Conservation (phyloP, 2,797 vertebrate species). For the Alosa sapidissima region DNA sequence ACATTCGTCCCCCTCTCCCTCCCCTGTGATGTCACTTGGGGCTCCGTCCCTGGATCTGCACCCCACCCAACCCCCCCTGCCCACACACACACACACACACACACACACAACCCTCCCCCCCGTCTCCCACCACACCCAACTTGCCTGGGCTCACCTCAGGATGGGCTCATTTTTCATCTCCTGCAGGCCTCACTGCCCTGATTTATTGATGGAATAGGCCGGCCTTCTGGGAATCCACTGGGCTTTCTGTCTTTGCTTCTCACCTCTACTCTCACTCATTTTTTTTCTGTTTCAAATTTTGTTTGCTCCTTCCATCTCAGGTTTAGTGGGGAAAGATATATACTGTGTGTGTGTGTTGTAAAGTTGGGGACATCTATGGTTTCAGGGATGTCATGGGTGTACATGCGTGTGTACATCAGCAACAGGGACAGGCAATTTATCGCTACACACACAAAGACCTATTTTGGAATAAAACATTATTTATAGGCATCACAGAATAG, state of each 20-base stretch:
- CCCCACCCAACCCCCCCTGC: constrained; percentile 46
- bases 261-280: not conserved
- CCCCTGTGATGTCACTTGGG: constrained; percentile 66
- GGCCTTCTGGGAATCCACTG: constrained; percentile 55
- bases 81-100: constrained; percentile 38
- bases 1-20: constrained; percentile 45
- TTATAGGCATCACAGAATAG: too few relatives aligned
- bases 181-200: constrained; percentile 52
- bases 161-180: constrained; percentile 69
- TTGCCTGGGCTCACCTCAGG: constrained; percentile 52
- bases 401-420: not conserved
- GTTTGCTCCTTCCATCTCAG: constrained; percentile 10
- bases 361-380: too few relatives aligned
- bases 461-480: too few relatives aligned
- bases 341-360: too few relatives aligned
- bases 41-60: constrained; percentile 57
- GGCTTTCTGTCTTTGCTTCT: constrained; percentile 33
- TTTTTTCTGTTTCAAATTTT: not conserved
- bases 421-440: too few relatives aligned
- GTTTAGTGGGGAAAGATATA: not conserved
- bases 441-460: too few relatives aligned
- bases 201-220: constrained; percentile 65
- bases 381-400: not conserved
- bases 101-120: not conserved
- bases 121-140: constrained; percentile 30